Conservation (phyloP, 2,888 invertebrate genomes). For the Mayetiola destructor region DNA sequence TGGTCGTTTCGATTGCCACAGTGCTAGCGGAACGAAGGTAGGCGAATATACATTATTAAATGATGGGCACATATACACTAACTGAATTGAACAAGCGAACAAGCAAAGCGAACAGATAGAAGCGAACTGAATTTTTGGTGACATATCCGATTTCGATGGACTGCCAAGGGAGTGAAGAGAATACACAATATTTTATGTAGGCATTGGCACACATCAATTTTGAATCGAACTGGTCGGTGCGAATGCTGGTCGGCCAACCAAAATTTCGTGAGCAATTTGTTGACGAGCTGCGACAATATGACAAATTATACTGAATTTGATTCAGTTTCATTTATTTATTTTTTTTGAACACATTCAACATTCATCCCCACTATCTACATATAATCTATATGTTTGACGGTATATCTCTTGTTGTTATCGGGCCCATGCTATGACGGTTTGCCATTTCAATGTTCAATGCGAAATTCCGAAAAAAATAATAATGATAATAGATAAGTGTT, state of each 20-base stretch:
- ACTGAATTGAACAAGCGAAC: background rate
- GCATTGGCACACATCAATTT: too few relatives aligned
- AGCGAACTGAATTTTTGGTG: constrained; percentile 1
- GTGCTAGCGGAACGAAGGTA: constrained; percentile 10
- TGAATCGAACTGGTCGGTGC: too few relatives aligned
- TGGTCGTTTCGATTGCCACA: constrained; percentile 11
- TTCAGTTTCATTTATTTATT: too few relatives aligned
- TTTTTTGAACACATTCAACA: too few relatives aligned
- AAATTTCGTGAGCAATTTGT: background rate
- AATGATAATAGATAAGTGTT: too few relatives aligned
- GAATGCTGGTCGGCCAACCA: background rate
- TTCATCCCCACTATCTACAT: too few relatives aligned
- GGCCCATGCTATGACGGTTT: too few relatives aligned
- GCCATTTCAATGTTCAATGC: too few relatives aligned
- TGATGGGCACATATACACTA: background rate
- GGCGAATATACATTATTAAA: background rate
- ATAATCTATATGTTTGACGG: too few relatives aligned
- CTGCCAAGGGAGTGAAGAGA: constrained; percentile 2
- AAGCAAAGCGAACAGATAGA: background rate
- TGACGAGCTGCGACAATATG: constrained; percentile 3
- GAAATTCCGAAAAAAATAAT: too few relatives aligned
- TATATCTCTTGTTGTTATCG: background rate
- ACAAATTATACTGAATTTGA: background rate
- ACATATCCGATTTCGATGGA: too few relatives aligned
- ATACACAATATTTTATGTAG: constrained; percentile 5